Conservation (phyloP, 2,113 vertebrate genomes). For the Petrocephalus zakoni region DNA sequence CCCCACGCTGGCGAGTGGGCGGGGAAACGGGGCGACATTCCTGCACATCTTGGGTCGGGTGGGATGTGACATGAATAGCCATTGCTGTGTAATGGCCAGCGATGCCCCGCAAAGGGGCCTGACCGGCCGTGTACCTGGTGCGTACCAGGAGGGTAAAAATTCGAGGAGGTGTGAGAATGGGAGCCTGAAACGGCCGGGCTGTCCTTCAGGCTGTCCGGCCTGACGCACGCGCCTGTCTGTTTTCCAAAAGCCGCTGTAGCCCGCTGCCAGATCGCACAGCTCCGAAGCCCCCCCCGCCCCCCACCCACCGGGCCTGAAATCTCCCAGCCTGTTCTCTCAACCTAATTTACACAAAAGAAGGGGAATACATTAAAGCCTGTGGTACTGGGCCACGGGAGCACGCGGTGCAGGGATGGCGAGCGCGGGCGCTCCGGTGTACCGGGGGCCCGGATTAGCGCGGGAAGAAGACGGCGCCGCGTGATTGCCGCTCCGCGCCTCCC, state of each 20-base stretch:
- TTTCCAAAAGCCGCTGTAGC: not conserved
- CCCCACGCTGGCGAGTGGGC: not conserved
- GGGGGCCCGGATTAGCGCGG: not conserved
- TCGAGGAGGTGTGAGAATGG: not conserved
- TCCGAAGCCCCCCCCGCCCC: not conserved
- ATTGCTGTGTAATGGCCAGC: not conserved
- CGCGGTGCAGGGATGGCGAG: not conserved
- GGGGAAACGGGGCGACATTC: not conserved
- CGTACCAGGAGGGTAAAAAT: not conserved
- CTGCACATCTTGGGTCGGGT: not conserved
- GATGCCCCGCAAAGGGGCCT: not conserved
- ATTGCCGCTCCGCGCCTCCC: not conserved
- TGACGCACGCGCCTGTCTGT: not conserved
- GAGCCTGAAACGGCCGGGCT: not conserved
- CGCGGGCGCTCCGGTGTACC: not conserved
- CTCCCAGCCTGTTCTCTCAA: constrained; percentile 19
- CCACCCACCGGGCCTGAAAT: constrained; percentile 23
- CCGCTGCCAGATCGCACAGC: not conserved
- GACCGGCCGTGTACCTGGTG: not conserved
- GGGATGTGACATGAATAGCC: not conserved
- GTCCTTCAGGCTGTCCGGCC: too few species aligned
- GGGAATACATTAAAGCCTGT: not conserved
- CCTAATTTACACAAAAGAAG: constrained; percentile 13
- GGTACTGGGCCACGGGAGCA: not conserved
- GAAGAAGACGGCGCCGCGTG: not conserved